phyloP scores from a whole-genome alignment of 2,113 vertebrate species.

The Echinops telfairi region DNA sequence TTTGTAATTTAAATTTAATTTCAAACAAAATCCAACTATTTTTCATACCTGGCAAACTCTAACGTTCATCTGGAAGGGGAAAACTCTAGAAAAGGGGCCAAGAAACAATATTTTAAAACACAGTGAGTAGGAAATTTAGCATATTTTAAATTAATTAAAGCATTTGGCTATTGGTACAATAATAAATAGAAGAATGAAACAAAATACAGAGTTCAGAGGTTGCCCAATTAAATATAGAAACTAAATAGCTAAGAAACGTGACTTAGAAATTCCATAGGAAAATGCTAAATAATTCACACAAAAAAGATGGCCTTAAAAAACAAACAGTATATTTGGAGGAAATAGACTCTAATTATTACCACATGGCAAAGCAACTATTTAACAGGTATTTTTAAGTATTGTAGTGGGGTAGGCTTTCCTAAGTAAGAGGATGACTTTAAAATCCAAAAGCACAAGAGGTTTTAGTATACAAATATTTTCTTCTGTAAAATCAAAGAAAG shows the following conservation, averaged over 20 bases:
- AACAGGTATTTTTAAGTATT: constrained; percentile 6
- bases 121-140: neutral
- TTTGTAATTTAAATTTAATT: constrained; percentile 42
- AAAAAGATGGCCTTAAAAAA: neutral
- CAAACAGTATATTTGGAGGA: neutral
- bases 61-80: constrained; percentile 24
- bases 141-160: constrained; percentile 45
- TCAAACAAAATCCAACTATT: neutral
- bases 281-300: neutral
- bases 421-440: neutral
- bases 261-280: neutral
- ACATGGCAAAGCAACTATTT: neutral
- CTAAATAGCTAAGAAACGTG: neutral
- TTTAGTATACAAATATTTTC: neutral
- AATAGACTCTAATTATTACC: constrained; percentile 2
- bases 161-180: neutral
- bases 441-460: constrained; percentile 6
- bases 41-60: constrained; percentile 14
- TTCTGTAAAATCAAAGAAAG: neutral
- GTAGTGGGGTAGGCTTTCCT: neutral
- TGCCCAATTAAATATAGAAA: constrained; percentile 14
- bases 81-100: neutral
- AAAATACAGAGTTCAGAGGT: constrained; percentile 6
- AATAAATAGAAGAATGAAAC: constrained; percentile 34
- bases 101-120: constrained; percentile 13